Evolutionary conservation across 1,140 invertebrate species (phyloP), one percentile per base, ranked within the genome.

Genomic region (Drosophila lini): DNA sequence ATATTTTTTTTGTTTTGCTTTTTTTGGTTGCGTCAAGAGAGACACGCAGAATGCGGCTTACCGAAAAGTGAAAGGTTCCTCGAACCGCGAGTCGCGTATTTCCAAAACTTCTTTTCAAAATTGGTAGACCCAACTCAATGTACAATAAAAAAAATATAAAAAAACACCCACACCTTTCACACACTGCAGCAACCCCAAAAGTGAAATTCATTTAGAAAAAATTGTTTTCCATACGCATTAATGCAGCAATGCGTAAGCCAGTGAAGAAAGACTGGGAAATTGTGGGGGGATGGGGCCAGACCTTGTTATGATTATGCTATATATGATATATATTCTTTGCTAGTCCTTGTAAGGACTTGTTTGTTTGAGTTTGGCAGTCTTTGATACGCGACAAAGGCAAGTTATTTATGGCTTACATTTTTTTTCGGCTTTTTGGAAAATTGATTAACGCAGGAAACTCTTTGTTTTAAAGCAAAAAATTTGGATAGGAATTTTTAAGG

Each of bases 211-310:
- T 77, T 74, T 69, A 22, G 19, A 45, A 50, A 61, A 63, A 22
- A 80, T 74, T 88, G 80, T 89, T 89, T 89, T 88, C 84, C 80
- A 88, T 88, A 89, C 83, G 83, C 83, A 88, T 88, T 88, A 88
- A 88, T 88, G 83, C 83, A 88, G 83, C 83, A 80, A 80, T 88
- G 83, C 83, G 83, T 88, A 73, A 50, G 69, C 44, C 59, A 50
- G 52, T 38, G 50, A 56, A 48, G 13, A 40, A 31, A 38, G 28
- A 31, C 19, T 28, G 64, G 64, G 64, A 36, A 34, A n/a, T 19
- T 16, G 34, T 28, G 19, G n/a, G 55, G 64, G 52, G 13, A 19
- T 34, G 15, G 34, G 8, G 64, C 42, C 62, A 69, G 65, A 70
- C 52, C 40, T 57, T 10, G 64, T 69, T 70, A 57, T 69, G 67